Conservation (phyloP, 1,140 invertebrate genomes). For the Drosophila yakuba region DNA sequence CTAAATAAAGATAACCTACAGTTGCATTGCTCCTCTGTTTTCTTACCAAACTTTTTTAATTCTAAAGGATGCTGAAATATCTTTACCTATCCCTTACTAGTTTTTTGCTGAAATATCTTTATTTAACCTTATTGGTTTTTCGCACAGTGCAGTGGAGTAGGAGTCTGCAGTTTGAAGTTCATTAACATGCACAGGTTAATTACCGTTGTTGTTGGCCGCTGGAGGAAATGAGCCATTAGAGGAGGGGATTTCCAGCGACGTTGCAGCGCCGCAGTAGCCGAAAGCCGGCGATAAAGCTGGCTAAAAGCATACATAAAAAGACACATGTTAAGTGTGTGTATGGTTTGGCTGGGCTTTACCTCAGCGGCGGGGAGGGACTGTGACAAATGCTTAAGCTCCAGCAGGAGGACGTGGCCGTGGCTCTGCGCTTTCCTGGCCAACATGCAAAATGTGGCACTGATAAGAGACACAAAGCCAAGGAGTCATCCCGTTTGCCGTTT, state of each 20-base stretch:
- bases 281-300: slow-evolving; percentile 73
- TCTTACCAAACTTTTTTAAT: no score
- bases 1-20: no score
- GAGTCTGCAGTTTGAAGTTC: slow-evolving; percentile 70
- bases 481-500: slow-evolving; percentile 66
- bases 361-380: slow-evolving; percentile 47
- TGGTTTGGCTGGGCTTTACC: not conserved
- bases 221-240: slow-evolving; percentile 82
- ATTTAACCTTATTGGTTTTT: not conserved
- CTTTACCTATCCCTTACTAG: not conserved
- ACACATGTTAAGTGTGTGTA: slow-evolving; percentile 74
- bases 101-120: not conserved
- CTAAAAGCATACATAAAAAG: slow-evolving; percentile 82
- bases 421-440: slow-evolving; percentile 47
- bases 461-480: slow-evolving; percentile 71
- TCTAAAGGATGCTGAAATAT: not conserved
- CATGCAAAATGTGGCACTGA: slow-evolving; percentile 82
- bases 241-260: slow-evolving; percentile 40
- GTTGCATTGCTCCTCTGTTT: no score
- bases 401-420: slow-evolving; percentile 54
- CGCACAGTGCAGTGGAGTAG: slow-evolving; percentile 12
- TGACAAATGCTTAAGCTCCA: slow-evolving; percentile 69
- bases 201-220: slow-evolving; percentile 71
- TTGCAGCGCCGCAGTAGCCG: slow-evolving; percentile 69
- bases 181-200: slow-evolving; percentile 84